Evolutionary conservation across 2,888 invertebrate genomes (phyloP).

Genomic region (Microplitis deprimator): DNA sequence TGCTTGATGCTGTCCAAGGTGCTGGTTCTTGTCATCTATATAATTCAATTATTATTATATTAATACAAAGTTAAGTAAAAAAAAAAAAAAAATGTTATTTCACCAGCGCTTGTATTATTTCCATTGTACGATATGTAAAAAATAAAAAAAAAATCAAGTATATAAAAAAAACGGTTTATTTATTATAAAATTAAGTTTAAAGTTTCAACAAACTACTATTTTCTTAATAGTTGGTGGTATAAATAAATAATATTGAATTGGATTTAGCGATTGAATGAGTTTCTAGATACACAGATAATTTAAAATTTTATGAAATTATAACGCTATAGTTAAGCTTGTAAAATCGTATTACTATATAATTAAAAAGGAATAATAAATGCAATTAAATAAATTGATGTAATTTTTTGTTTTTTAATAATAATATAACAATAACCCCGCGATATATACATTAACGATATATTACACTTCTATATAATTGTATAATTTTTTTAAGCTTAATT

Average conservation of each 20-base stretch:
- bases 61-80: not conserved
- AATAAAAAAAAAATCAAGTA: constrained; percentile 59
- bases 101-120: constrained; percentile 69
- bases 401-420: constrained; percentile 59
- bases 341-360: too few species aligned
- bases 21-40: constrained; percentile 48
- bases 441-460: constrained; percentile 70
- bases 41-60: not conserved
- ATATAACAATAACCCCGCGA: constrained; percentile 68
- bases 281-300: too few species aligned
- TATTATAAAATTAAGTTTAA: constrained; percentile 19
- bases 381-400: not conserved
- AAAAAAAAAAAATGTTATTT: constrained; percentile 41
- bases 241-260: too few species aligned
- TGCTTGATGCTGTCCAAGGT: constrained; percentile 38
- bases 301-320: too few species aligned
- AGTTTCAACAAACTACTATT: not conserved
- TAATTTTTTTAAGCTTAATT: constrained; percentile 46
- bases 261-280: too few species aligned
- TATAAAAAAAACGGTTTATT: constrained; percentile 52
- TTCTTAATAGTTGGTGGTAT: too few species aligned
- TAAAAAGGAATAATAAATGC: too few species aligned
- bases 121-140: constrained; percentile 71
- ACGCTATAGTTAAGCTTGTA: too few species aligned
- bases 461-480: constrained; percentile 56